phyloP scores from a whole-genome alignment of 2,113 vertebrate species.

The Oryctolagus cuniculus region DNA sequence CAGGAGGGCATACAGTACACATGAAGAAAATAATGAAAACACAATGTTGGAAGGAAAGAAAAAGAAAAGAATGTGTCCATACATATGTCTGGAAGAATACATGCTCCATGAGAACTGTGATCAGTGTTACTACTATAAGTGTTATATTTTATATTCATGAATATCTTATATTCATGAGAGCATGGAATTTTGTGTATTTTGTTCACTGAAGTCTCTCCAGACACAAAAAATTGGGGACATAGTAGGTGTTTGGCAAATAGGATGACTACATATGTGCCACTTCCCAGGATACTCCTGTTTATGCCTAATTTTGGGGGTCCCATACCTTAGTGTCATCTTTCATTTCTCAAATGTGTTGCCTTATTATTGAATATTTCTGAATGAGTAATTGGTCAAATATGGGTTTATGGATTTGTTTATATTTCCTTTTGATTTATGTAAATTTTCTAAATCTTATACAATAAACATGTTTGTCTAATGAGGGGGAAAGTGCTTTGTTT shows the following conservation, averaged over 20 bases:
- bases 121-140: neutral
- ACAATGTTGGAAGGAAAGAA: neutral
- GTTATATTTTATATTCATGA: too few relatives aligned
- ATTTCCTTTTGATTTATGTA: neutral
- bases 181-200: neutral
- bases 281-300: neutral
- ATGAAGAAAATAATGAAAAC: conserved; percentile 26
- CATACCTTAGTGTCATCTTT: neutral
- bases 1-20: neutral
- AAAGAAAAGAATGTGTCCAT: neutral
- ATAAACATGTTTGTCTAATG: neutral
- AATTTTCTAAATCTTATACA: conserved; percentile 45
- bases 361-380: neutral
- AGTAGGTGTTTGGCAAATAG: neutral
- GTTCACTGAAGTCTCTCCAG: neutral
- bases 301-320: fast-evolving
- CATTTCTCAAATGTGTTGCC: neutral
- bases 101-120: neutral
- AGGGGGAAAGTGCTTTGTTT: neutral
- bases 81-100: neutral
- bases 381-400: neutral
- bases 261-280: neutral
- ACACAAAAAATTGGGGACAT: neutral
- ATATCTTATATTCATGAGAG: neutral
- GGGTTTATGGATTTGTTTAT: neutral